Conservation (phyloP, 2,888 invertebrate genomes). For the Nephrotoma guestfalica region DNA sequence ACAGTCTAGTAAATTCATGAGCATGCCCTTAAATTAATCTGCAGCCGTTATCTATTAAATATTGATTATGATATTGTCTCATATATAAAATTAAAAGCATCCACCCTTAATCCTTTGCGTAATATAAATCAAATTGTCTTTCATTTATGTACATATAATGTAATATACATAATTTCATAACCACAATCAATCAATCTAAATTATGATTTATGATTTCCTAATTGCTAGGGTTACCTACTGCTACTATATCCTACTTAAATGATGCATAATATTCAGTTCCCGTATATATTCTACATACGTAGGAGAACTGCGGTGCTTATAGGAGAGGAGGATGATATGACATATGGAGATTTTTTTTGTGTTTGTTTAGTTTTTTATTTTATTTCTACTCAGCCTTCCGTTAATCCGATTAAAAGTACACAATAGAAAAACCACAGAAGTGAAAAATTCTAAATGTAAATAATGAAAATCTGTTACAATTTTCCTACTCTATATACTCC, state of each 20-base stretch:
- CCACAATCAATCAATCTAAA: background rate
- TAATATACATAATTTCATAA: background rate
- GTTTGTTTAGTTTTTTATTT: background rate
- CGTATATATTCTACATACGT: background rate
- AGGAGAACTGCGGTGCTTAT: background rate
- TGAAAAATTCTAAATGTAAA: background rate
- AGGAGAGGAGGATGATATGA: background rate
- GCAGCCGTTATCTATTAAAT: background rate
- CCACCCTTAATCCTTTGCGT: background rate
- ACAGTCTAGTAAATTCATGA: background rate
- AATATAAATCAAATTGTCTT: background rate
- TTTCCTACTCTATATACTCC: background rate
- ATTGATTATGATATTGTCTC: background rate
- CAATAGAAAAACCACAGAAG: background rate
- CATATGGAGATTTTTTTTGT: background rate
- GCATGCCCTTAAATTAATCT: background rate
- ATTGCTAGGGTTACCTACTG: background rate
- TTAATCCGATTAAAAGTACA: background rate
- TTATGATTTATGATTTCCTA: background rate
- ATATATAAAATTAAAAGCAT: background rate
- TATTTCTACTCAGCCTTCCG: background rate
- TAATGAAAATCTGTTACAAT: background rate
- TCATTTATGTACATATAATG: background rate
- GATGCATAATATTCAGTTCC: background rate
- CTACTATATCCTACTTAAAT: background rate